Evolutionary conservation across 1,140 invertebrate genomes (phyloP).

Genomic region (Anthonomus grandis): DNA sequence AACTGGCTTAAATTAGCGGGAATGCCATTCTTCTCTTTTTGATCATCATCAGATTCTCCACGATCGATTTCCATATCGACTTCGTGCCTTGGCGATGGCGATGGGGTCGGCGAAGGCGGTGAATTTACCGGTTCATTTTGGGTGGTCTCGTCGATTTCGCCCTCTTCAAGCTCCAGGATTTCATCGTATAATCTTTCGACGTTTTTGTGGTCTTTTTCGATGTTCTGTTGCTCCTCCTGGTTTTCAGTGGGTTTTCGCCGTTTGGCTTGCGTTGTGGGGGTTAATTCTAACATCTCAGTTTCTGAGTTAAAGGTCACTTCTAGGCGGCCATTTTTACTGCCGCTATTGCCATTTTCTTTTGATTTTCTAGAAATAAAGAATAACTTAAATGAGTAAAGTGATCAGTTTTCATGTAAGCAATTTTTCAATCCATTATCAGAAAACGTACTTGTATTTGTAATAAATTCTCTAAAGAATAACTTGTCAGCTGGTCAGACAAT

Average conservation of each 20-base stretch:
- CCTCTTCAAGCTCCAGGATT: neutral
- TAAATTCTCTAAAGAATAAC: too few relatives aligned
- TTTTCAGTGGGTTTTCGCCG: neutral
- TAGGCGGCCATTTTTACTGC: constrained; percentile 2
- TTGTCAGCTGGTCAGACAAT: too few relatives aligned
- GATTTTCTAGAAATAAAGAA: neutral
- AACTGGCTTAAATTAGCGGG: neutral
- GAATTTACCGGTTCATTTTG: too few relatives aligned
- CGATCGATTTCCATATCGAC: constrained; percentile 6
- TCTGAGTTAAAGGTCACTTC: neutral
- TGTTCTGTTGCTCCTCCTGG: neutral
- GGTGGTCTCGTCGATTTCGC: neutral
- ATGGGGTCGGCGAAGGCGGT: too few relatives aligned
- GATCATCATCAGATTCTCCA: constrained; percentile 10
- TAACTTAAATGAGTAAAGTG: too few relatives aligned
- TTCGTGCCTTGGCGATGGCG: neutral
- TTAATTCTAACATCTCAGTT: neutral
- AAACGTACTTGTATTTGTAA: too few relatives aligned
- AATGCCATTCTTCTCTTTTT: constrained; percentile 12
- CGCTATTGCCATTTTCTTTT: constrained; percentile 12
- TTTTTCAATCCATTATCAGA: too few relatives aligned
- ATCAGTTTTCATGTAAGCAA: neutral
- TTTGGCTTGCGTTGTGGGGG: neutral
- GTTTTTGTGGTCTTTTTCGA: neutral
- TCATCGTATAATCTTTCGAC: neutral